Percentiles rank a stretch among this genome's conserved stretches.
Evolutionary conservation across 2,113 vertebrate species (phyloP).

Genomic region (Camarhynchus parvulus): DNA sequence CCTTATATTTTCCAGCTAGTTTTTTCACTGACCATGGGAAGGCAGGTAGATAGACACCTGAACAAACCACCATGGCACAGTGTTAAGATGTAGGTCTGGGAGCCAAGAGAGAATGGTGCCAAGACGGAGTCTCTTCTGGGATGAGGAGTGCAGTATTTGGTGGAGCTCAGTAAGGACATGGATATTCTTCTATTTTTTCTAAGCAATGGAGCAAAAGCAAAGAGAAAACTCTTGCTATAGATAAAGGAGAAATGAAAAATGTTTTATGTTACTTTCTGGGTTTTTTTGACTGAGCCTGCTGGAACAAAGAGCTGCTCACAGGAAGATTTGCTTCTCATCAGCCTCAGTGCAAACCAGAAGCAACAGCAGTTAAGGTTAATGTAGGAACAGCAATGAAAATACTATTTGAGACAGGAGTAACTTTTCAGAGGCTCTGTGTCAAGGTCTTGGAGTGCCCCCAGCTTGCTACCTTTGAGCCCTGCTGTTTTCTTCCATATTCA

Average conservation of each 20-base stretch:
- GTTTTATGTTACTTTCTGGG: neutral
- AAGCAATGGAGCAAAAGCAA: neutral
- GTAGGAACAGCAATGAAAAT: neutral
- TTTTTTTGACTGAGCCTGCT: neutral
- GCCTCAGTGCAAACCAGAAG: neutral
- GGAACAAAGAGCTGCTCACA: neutral
- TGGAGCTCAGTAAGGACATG: neutral
- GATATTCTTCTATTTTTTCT: neutral
- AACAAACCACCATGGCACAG: fast-evolving
- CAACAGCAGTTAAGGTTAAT: neutral
- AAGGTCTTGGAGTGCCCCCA: neutral
- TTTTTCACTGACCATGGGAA: neutral
- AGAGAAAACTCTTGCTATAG: neutral
- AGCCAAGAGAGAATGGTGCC: neutral
- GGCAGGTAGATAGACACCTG: neutral
- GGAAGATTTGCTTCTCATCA: neutral
- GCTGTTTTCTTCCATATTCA: neutral
- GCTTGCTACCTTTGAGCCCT: neutral
- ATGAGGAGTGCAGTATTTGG: neutral
- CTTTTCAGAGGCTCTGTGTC: neutral
- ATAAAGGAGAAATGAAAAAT: neutral
- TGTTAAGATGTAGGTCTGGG: neutral
- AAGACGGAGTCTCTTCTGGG: neutral
- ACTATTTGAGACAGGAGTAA: neutral
- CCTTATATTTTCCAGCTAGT: neutral